Evolutionary conservation across 2,888 invertebrate species (phyloP), one percentile per base, ranked within the genome.

Genomic region (Rugalucina vietnamica): DNA sequence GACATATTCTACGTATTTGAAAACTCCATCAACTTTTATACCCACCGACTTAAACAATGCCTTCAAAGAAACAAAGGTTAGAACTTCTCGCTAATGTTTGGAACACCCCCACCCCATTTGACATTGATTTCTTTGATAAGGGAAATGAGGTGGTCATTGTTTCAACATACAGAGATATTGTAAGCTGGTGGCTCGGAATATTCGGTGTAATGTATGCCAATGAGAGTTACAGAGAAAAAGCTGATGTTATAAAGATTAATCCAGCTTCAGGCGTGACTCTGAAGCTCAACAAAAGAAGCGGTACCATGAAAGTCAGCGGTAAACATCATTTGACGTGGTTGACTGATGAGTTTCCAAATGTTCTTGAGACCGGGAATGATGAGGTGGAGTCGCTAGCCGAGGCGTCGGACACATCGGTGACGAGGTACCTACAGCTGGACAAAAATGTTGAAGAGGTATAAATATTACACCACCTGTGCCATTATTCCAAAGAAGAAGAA

Each of bases 361-460:
- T 93, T n/a, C 87, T 93, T 57, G 93, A 93, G 79, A 89, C 91
- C 49, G 93, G 92, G 0, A 93, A 92, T 69, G 91, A 90, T 43
- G 93, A 93, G 32, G 91, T 90, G 37, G 91, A 92, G 50, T 79
- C 86, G 5, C 87, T 92, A 1, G 90, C 90, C 10, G 92, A 92
- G 73, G 88, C 81, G 2, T 92, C 93, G 0, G 93, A 93, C 50
- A 89, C 88, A 32, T 93, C 93, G 29, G 92, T 93, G 14, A 92
- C 93, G 0, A 72, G 93, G 54, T 93, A 89, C 77, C 86, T 93
- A 49, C 93, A 93, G 84, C 88, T 93, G 14, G 90, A 93, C 82
- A 93, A 93, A 83, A 91, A 93, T 85, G 90, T 90, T n/a, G 93
- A 93, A 82, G 91, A 92, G 91, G 93, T 93, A 90, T 84, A n/a